A percentile compares a stretch with the other conserved stretches of the same genome.
Conservation (phyloP, 2,113 vertebrate genomes). For the Antennarius striatus region DNA sequence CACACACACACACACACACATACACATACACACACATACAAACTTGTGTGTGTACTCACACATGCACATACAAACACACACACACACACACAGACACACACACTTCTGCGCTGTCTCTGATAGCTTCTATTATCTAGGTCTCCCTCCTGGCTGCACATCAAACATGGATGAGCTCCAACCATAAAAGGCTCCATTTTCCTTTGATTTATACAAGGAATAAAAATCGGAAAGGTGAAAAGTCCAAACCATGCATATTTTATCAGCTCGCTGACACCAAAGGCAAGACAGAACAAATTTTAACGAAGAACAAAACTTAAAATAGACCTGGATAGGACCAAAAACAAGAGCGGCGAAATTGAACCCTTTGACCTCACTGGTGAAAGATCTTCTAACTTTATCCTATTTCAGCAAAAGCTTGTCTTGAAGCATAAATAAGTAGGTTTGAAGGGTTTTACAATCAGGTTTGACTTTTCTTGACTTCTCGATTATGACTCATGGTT, state of each 20-base stretch:
- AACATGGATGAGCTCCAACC: slow-evolving; percentile 78
- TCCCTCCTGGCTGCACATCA: slow-evolving; percentile 79
- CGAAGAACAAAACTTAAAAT: slow-evolving; percentile 65
- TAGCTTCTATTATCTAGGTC: slow-evolving; percentile 76
- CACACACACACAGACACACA: slow-evolving; percentile 25
- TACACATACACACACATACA: slow-evolving; percentile 18
- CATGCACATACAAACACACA: slow-evolving; percentile 10
- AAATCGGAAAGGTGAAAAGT: slow-evolving; percentile 77
- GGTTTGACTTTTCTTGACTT: no score
- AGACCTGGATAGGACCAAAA: slow-evolving; percentile 51
- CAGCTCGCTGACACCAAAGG: slow-evolving; percentile 70
- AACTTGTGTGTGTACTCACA: background rate
- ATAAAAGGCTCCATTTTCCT: slow-evolving; percentile 78
- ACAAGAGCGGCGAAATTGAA: slow-evolving; percentile 16
- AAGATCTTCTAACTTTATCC: background rate
- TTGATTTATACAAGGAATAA: slow-evolving; percentile 79
- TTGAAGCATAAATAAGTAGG: no score
- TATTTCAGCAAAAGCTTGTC: slow-evolving; percentile 1
- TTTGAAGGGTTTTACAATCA: no score
- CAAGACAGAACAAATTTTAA: slow-evolving; percentile 68
- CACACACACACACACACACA: slow-evolving; percentile 12
- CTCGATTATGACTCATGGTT: no score
- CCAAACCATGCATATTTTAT: slow-evolving; percentile 76
- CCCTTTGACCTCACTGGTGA: slow-evolving; percentile 28
- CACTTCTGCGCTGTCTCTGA: slow-evolving; percentile 61